A percentile compares a stretch with the other conserved stretches of the same genome.
Evolutionary conservation across 2,797 vertebrate genomes (phyloP).

Genomic region (Dicrostonyx torquatus): DNA sequence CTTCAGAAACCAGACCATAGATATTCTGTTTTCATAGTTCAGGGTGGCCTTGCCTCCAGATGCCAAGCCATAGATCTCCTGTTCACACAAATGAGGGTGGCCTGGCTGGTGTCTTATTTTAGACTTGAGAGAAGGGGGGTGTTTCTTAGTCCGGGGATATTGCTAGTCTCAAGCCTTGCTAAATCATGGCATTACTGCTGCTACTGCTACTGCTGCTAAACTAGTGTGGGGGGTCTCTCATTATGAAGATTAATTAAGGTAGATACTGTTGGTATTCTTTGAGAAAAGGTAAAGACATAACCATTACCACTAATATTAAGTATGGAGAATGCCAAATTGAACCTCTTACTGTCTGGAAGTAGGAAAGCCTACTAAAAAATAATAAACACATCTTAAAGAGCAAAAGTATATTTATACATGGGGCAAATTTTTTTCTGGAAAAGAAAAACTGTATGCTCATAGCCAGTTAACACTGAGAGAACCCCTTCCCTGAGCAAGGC

Average conservation of each 20-base stretch:
- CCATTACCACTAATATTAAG: not conserved
- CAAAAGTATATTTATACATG: not conserved
- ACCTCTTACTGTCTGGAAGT: not conserved
- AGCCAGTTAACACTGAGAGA: not conserved
- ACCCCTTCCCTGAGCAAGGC: constrained; percentile 40
- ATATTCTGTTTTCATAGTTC: no score
- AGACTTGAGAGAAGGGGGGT: no score
- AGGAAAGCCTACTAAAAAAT: not conserved
- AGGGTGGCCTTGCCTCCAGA: no score
- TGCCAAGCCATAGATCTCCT: no score
- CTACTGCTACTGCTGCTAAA: no score
- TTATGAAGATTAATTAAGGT: not conserved
- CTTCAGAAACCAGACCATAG: no score
- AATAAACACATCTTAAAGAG: not conserved
- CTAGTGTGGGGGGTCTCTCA: no score
- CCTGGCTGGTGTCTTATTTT: no score
- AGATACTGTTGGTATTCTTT: not conserved
- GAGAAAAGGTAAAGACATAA: not conserved
- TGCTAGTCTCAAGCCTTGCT: no score
- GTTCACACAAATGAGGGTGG: no score
- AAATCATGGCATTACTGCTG: no score
- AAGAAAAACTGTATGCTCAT: not conserved
- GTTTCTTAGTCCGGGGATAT: no score
- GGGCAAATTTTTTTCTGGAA: constrained; percentile 1
- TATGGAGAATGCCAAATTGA: not conserved